Evolutionary conservation across 2,797 vertebrate genomes (phyloP).

Genomic region (Melanotaenia pygmaea): DNA sequence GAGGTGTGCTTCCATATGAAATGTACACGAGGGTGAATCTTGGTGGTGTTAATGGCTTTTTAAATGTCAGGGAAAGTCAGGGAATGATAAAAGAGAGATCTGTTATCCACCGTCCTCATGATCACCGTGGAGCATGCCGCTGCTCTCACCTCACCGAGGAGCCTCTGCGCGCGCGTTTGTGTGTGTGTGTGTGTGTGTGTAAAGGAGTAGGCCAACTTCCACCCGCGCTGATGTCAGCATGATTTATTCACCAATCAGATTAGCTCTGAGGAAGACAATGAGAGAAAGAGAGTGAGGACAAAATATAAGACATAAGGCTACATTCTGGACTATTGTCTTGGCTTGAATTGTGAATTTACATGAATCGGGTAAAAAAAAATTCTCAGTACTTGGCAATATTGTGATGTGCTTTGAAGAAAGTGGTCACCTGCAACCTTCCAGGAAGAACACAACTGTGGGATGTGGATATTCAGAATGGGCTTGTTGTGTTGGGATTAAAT

Average conservation of each 20-base stretch:
- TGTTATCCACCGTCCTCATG: conserved; percentile 86
- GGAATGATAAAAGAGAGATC: conserved; percentile 87
- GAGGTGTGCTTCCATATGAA: conserved; percentile 73
- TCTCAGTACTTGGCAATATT: background rate
- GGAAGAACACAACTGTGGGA: background rate
- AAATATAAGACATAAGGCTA: conserved; percentile 33
- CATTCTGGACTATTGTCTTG: conserved; percentile 53
- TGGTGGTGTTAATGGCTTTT: conserved; percentile 86
- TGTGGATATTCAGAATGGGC: background rate
- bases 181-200: conserved; percentile 32
- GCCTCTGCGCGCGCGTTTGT: conserved; percentile 6
- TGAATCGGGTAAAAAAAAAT: conserved; percentile 30
- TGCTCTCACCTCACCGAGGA: conserved; percentile 57
- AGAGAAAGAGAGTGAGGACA: conserved; percentile 46
- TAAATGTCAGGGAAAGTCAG: conserved; percentile 90
- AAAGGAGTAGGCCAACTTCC: conserved; percentile 73
- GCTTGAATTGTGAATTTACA: conserved; percentile 37
- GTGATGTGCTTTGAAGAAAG: background rate
- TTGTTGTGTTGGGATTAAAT: background rate
- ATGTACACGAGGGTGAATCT: conserved; percentile 78
- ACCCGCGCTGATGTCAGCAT: conserved; percentile 80
- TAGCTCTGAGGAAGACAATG: conserved; percentile 66
- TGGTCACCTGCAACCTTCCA: background rate
- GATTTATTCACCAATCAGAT: conserved; percentile 84
- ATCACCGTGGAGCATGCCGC: conserved; percentile 70